Percentiles rank a stretch among this genome's conserved stretches.
phyloP scores from a whole-genome alignment of 2,113 vertebrate genomes.

The Paratilapia polleni region DNA sequence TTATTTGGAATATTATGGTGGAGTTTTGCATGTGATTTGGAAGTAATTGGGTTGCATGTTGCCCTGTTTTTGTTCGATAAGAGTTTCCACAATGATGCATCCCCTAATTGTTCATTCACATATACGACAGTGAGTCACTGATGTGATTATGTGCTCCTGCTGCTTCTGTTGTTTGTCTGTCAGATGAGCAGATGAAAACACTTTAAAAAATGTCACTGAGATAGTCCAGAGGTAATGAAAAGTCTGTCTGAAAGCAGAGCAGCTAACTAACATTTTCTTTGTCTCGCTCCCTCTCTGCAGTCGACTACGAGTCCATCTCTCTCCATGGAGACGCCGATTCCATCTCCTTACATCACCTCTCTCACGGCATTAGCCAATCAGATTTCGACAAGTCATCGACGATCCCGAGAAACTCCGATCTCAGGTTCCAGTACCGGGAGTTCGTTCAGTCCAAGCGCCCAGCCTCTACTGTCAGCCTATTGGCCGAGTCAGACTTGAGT shows the following conservation, averaged over 20 bases:
- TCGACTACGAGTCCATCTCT: constrained; percentile 85
- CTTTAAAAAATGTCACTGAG: constrained; percentile 1
- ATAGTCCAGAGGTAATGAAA: neutral
- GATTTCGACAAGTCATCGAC: constrained; percentile 86
- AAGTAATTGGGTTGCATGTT: constrained; percentile 4
- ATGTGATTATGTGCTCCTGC: constrained; percentile 12
- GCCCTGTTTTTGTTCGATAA: neutral
- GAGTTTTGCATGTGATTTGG: neutral
- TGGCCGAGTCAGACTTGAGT: constrained; percentile 73
- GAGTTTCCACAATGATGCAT: constrained; percentile 23
- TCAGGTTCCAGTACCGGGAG: constrained; percentile 81
- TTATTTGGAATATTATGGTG: neutral
- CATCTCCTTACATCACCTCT: constrained; percentile 78
- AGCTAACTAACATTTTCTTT: neutral
- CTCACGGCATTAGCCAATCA: constrained; percentile 68
- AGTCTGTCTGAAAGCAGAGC: neutral
- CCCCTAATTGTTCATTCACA: neutral
- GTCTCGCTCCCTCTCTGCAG: constrained; percentile 21
- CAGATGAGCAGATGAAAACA: neutral
- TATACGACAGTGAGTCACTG: constrained; percentile 3
- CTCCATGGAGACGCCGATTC: constrained; percentile 74
- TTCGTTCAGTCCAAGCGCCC: constrained; percentile 83
- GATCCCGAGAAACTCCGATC: constrained; percentile 85
- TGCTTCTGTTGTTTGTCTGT: neutral
- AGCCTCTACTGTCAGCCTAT: constrained; percentile 82